Conservation (phyloP, 2,797 vertebrate species). For the Lycodopsis pacificus region DNA sequence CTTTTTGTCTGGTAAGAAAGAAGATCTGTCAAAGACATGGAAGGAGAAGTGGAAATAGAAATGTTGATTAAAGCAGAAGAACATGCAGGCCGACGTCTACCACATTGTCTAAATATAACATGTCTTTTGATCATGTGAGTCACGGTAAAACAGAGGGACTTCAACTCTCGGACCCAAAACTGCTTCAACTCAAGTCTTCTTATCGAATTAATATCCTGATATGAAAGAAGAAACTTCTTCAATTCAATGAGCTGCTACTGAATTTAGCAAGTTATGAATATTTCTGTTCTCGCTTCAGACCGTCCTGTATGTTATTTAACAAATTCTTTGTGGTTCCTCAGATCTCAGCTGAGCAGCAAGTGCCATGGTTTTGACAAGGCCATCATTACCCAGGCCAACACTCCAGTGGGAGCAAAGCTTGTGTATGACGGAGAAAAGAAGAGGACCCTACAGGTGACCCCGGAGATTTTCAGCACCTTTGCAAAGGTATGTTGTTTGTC, state of each 20-base stretch:
- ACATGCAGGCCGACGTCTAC: neutral
- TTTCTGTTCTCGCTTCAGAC: neutral
- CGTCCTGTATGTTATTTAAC: neutral
- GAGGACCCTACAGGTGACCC: slow-evolving; percentile 83
- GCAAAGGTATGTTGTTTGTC: slow-evolving; percentile 81
- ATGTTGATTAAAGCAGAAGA: neutral
- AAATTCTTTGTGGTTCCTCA: slow-evolving; percentile 61
- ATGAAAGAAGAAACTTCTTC: neutral
- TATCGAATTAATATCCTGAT: neutral
- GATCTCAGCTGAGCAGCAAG: slow-evolving; percentile 84
- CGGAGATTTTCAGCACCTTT: slow-evolving; percentile 89
- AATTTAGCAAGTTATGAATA: neutral
- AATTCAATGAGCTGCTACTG: neutral
- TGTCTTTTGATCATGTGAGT: neutral
- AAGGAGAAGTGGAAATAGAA: slow-evolving; percentile 9
- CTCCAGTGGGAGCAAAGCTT: slow-evolving; percentile 88
- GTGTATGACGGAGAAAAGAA: slow-evolving; percentile 89
- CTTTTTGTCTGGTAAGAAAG: neutral
- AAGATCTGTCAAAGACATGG: neutral
- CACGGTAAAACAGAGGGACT: neutral
- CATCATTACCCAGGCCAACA: slow-evolving; percentile 90
- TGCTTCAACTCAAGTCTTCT: neutral
- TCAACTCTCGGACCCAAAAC: neutral
- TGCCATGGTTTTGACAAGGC: slow-evolving; percentile 89
- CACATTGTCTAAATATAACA: slow-evolving; percentile 7